A percentile compares a stretch with the other conserved stretches of the same genome.
Conservation (phyloP, 2,113 vertebrate species). For the Holacanthus passer region DNA sequence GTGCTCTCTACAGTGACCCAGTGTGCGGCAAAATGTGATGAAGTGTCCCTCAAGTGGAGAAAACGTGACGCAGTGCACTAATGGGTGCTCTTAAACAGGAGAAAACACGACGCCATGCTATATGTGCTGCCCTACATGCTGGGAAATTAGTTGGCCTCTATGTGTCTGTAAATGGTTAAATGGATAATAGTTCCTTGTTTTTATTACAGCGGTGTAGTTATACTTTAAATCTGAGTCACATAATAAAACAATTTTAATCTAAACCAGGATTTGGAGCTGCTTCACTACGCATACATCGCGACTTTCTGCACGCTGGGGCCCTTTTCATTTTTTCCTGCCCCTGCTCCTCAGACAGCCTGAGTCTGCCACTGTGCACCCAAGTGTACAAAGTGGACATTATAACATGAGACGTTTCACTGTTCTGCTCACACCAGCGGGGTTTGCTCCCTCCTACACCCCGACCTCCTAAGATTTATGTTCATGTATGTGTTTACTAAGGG, state of each 20-base stretch:
- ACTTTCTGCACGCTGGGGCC: too few species aligned
- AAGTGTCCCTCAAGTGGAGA: not conserved
- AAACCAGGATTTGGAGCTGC: too few species aligned
- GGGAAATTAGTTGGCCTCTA: not conserved
- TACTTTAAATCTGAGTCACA: too few species aligned
- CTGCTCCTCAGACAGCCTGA: too few species aligned
- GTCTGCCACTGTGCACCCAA: not conserved
- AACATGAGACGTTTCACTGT: not conserved
- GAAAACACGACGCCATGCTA: not conserved
- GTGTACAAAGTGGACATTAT: not conserved
- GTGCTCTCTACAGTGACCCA: not conserved
- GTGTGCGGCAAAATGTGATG: too few species aligned
- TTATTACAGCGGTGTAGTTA: too few species aligned
- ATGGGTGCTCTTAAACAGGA: too few species aligned
- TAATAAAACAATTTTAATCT: too few species aligned
- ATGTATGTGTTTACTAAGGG: not conserved
- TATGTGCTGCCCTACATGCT: not conserved
- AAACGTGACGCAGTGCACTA: not conserved
- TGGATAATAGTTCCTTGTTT: not conserved
- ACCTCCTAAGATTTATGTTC: not conserved
- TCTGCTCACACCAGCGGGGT: fast-evolving
- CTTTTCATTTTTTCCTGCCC: too few species aligned
- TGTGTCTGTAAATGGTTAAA: not conserved
- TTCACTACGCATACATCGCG: too few species aligned
- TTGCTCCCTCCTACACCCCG: not conserved